A percentile compares a stretch with the other conserved stretches of the same genome.
These are phyloP conservation scores for Cydia fagiglandana DNA, from an alignment of 1,140 invertebrate genomes.

Conservation along the genomic window DNA sequence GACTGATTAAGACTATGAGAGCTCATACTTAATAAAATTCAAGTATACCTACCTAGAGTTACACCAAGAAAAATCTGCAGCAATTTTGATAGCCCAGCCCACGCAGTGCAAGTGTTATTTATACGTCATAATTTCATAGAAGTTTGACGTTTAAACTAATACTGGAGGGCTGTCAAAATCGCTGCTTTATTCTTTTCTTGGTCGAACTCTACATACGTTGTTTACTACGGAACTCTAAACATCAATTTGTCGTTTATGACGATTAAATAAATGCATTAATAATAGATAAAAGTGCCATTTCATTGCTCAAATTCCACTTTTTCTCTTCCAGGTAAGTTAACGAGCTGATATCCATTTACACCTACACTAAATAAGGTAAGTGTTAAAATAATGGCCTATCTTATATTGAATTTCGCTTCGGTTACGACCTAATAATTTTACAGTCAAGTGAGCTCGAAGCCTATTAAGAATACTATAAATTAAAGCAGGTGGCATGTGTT, in stretches of 20 bases:
- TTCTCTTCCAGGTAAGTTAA: slow-evolving; percentile 47
- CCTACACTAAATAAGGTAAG: neutral
- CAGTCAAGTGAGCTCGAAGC: too few species aligned
- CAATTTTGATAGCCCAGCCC: too few species aligned
- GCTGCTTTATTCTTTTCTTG: too few species aligned
- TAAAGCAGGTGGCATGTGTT: slow-evolving; percentile 5
- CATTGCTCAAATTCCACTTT: slow-evolving; percentile 32
- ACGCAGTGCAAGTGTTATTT: too few species aligned
- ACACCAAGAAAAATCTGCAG: too few species aligned
- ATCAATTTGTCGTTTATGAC: slow-evolving; percentile 25
- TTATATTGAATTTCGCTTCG: slow-evolving; percentile 34
- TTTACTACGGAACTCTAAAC: neutral
- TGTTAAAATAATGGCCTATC: neutral
- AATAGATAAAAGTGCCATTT: neutral
- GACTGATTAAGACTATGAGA: too few species aligned
- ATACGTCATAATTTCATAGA: too few species aligned
- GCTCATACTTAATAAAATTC: too few species aligned
- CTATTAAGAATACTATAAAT: slow-evolving; percentile 30
- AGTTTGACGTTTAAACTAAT: too few species aligned
- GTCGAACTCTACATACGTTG: too few species aligned
- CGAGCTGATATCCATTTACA: slow-evolving; percentile 32
- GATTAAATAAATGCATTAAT: slow-evolving; percentile 12
- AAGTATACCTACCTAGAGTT: too few species aligned
- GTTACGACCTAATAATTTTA: slow-evolving; percentile 41
- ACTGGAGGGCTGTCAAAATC: too few species aligned